Evolutionary conservation across 2,888 invertebrate genomes (phyloP).

Genomic region (Unio pictorum): DNA sequence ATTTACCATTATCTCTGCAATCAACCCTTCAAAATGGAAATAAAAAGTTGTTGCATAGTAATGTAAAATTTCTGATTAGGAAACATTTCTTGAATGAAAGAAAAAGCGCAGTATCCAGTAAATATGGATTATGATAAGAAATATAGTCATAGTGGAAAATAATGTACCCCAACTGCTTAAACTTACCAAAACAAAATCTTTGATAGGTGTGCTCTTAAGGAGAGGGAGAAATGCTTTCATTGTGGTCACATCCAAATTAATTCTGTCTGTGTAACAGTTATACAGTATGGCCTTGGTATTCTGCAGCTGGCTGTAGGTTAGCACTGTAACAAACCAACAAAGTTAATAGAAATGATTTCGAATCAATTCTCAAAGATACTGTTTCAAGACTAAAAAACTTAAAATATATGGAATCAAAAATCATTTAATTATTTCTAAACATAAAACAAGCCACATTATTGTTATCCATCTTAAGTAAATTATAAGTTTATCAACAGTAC

Average conservation of each 20-base stretch:
- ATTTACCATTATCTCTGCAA: no score
- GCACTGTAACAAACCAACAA: conserved; percentile 48
- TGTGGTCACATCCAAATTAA: conserved; percentile 51
- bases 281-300: conserved; percentile 55
- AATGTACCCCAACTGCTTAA: neutral
- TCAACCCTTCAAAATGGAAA: neutral
- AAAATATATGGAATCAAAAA: neutral
- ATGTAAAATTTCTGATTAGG: neutral
- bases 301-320: conserved; percentile 59
- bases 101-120: neutral
- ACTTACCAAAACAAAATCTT: conserved; percentile 46
- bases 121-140: neutral
- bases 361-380: neutral
- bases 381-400: neutral
- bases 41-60: neutral
- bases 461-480: no score
- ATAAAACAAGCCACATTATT: no score
- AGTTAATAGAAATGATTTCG: neutral
- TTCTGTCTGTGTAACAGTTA: conserved; percentile 60
- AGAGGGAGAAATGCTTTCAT: conserved; percentile 57
- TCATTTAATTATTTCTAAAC: no score
- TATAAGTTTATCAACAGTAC: no score
- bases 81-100: neutral
- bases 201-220: conserved; percentile 51
- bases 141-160: neutral